Base-by-base conservation (phyloP, 2,888 invertebrate genomes). In the Tenthredo livida region DNA sequence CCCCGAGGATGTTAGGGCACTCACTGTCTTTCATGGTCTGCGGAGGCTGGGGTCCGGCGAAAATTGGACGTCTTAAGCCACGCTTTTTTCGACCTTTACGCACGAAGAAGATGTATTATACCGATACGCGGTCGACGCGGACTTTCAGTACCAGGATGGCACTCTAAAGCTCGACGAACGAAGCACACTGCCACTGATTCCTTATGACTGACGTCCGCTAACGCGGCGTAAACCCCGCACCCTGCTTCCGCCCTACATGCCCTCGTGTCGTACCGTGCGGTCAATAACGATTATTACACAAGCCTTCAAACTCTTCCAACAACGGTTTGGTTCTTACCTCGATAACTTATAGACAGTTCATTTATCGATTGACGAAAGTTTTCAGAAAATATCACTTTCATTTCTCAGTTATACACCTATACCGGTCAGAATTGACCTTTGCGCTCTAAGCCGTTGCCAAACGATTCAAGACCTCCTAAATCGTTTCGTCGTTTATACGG, bases 171-270 rank as follows among this genome's bases (percentile, higher is more conserved):
- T 70, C 65, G 47, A 83, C 83, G 67, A 21, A 67, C 67, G 47
- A 40, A 70, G 67, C 83, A 70, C 70, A 83, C 83, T 83, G 83
- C 67, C 83, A 83, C 65, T 88, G 93, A 93, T 92, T 89, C 92
- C 93, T 87, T 93, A 93, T 88, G 90, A 93, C 89, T 92, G 92
- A 90, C 89, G 87, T 87, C 86, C 89, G 87, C 88, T 88, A 88
- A 88, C 87, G 86, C 78, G 85, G 85, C 88, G 87, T 88, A 87
- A 77, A 70, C 43, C 67, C 75, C 70, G 85, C 87, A 86, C 47
- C 61, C 40, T 77, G 40, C 54, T 50, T 77, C 33, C 77, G 77
- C 54, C 61, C 61, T 40, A 54, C 77, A 29, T 50, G 33, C 77
- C 54, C n/a, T 47, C 50, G 5, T 77, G 77, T 50, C 77, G 50